These are phyloP conservation scores for Periplaneta americana DNA, from an alignment of 1,140 invertebrate species.

Conservation along the genomic window DNA sequence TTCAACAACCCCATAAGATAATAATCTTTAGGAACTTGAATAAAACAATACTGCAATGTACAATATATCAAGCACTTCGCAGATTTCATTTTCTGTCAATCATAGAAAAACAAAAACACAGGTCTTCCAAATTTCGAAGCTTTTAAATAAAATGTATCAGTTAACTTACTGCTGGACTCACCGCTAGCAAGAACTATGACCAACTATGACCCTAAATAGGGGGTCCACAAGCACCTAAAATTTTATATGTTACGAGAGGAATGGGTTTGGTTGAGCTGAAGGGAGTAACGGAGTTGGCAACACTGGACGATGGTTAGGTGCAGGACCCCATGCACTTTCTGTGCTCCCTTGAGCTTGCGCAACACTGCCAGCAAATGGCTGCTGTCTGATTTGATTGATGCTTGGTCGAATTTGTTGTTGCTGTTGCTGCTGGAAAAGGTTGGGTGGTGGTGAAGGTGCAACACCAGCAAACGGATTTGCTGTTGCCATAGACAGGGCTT, in stretches of 20 bases:
- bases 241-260: conserved; percentile 11
- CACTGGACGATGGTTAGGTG: background rate
- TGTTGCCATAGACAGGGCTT: conserved; percentile 1
- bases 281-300: background rate
- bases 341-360: background rate
- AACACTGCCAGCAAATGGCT: background rate
- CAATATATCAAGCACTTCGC: no score
- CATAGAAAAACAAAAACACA: background rate
- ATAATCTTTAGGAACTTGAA: background rate
- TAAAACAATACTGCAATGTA: background rate
- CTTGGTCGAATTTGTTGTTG: background rate
- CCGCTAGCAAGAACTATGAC: background rate
- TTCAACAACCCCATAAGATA: no score
- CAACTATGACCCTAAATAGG: background rate
- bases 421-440: background rate
- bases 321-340: background rate
- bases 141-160: background rate
- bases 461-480: conserved; percentile 14
- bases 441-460: background rate
- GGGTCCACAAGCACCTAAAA: background rate
- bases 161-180: background rate
- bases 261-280: conserved; percentile 15
- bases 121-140: background rate
- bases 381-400: conserved; percentile 15
- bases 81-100: no score